Evolutionary conservation across 2,888 invertebrate genomes (phyloP), one percentile per base, ranked within the genome.

Genomic region (Actias luna): DNA sequence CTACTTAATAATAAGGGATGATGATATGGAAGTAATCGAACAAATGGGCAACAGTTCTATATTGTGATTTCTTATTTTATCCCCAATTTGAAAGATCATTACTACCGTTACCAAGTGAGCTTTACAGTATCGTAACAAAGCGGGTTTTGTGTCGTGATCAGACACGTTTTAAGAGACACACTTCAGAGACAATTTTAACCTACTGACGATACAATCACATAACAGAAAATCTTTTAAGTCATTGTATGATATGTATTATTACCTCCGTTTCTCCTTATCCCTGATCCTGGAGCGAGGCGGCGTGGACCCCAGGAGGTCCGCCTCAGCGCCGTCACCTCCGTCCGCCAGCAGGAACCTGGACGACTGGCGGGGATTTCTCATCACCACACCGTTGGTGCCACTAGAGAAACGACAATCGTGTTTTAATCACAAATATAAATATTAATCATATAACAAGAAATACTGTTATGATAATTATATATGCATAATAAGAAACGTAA

Each of bases 201-300:
- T 3, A 7, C 12, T 33, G 5, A 7, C 42, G 42, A 18, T n/a
- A 0, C 18, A n/a, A 42, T 5, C 18, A 5, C 42, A 5, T 7
- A 18, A 42, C 18, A 5, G 5, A 42, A n/a, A 16, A 18, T 1
- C 7, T 46, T 12, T 12, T 12, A 46, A 22, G 22, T 46, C 2
- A n/a, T n/a, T n/a, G n/a, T n/a, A n/a, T 16, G 5, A 5, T 7
- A 7, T 50, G 36, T 25, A 27, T 8, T 0, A 22, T 36, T 61
- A 94, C 94, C 92, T 92, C 63, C 88, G 78, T 72, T 87, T 88
- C 75, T 93, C 94, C 80, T 95, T 95, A 70, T 94, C 93, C 76
- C 94, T 93, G 74, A 95, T 94, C 75, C 96, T 94, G 60, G 96
- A 95, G 69, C 97, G 93, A 0, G 96, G 96, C n/a, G 97, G 97